phyloP scores from a whole-genome alignment of 1,140 invertebrate genomes.

The Luehdorfia chinensis region DNA sequence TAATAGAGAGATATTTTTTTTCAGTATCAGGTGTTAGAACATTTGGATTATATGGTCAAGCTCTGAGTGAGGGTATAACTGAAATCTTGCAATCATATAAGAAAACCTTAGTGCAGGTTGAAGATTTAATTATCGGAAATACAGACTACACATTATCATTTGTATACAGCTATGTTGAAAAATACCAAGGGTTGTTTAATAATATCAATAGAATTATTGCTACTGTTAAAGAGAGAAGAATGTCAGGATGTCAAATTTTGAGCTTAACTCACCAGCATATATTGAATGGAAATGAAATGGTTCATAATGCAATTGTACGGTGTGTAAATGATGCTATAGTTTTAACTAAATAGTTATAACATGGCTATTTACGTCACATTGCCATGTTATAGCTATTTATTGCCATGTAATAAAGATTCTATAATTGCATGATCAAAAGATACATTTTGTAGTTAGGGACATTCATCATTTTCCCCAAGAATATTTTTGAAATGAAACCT shows the following conservation, averaged over 20 bases:
- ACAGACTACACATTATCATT: conserved; percentile 63
- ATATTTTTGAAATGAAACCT: no score
- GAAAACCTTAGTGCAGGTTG: conserved; percentile 59
- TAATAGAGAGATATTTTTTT: no score
- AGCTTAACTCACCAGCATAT: conserved; percentile 66
- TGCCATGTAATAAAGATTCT: no score
- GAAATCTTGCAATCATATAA: conserved; percentile 66
- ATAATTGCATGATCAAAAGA: no score
- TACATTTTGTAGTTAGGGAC: no score
- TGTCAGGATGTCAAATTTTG: conserved; percentile 69
- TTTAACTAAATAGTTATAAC: conserved; percentile 2
- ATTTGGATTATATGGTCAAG: conserved; percentile 68
- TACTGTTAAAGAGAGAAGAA: conserved; percentile 62
- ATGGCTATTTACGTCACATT: no score
- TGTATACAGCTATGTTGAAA: conserved; percentile 67
- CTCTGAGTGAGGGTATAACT: conserved; percentile 67
- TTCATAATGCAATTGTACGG: conserved; percentile 58
- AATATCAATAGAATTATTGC: conserved; percentile 63
- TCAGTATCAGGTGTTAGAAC: conserved; percentile 38
- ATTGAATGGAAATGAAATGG: conserved; percentile 66
- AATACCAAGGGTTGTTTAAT: conserved; percentile 61
- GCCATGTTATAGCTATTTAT: no score
- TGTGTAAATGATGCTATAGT: conserved; percentile 29
- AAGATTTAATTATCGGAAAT: conserved; percentile 57
- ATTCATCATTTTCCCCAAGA: no score